Base-by-base conservation (phyloP, 2,888 invertebrate genomes). In the Meta bourneti region DNA sequence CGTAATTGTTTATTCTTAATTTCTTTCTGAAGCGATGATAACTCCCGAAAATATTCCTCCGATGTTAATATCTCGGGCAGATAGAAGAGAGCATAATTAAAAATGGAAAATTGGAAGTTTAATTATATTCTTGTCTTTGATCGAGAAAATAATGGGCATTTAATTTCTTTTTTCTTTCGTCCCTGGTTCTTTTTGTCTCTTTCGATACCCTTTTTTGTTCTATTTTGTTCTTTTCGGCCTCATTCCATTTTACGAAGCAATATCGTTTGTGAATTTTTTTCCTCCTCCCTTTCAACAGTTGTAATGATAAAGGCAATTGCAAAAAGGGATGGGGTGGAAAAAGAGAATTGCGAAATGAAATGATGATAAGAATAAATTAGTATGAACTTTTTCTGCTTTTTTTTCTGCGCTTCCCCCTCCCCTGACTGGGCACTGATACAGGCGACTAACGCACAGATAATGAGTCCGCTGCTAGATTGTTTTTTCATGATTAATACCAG, bases 291-390 rank as follows among this genome's bases (percentile, higher is more conserved):
- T 61, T 77, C 71, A 87, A 61, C 87, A 87, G 79, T 87, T 87
- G 87, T 87, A 91, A 91, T 87, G 91, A 91, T 91, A 87, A 90
- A 91, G 91, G 91, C 91, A 91, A 91, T 91, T 87, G 91, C 72
- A 61, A 83, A 86, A n/a, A 71, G 74, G 70, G 48, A 11, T 54
- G 54, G 51, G 72, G 20, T 7, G 54, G 16, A 75, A 90, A 90
- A 79, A 85, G 52, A 80, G 79, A 85, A 80, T 75, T 34, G 51
- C 77, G 79, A 81, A 91, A 87, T 79, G 83, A 83, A 87, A 87
- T 83, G 91, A 90, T 85, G 86, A 91, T 91, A 91, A 91, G 79
- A 91, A 91, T 87, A 87, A 91, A 91, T 91, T 87, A 91, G 74
- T 82, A 87, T 71, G 51, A 69, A 85, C 69, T 72, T 48, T 78